Evolutionary conservation across 2,113 vertebrate species (phyloP).

Genomic region (Coreoperca whiteheadi): DNA sequence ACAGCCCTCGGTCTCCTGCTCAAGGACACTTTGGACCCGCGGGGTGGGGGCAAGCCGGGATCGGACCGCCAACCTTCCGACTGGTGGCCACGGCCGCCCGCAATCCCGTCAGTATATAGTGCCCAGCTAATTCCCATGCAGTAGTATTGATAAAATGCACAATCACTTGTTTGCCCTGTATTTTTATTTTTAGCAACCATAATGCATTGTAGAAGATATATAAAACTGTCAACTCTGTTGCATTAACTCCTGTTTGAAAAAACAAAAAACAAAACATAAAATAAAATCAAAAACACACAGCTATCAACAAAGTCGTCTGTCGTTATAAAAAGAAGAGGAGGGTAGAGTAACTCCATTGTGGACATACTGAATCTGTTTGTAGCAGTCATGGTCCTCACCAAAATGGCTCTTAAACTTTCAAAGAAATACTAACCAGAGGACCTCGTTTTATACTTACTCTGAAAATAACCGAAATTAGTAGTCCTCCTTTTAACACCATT

Average conservation of each 20-base stretch:
- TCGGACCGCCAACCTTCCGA: too few relatives aligned
- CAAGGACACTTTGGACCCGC: too few relatives aligned
- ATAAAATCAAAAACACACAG: slow-evolving; percentile 45
- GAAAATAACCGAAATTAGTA: slow-evolving; percentile 61
- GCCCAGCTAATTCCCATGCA: neutral
- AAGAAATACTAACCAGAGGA: slow-evolving; percentile 52
- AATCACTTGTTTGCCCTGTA: slow-evolving; percentile 48
- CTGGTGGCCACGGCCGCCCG: too few relatives aligned
- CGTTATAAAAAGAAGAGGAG: slow-evolving; percentile 63
- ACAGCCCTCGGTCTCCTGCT: too few relatives aligned
- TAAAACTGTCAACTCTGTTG: slow-evolving; percentile 79
- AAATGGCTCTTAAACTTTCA: slow-evolving; percentile 46
- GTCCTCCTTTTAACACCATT: slow-evolving; percentile 66
- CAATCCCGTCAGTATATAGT: too few relatives aligned
- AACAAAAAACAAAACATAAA: slow-evolving; percentile 33
- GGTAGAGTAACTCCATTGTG: slow-evolving; percentile 51
- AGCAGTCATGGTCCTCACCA: slow-evolving; percentile 64
- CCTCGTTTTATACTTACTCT: slow-evolving; percentile 45
- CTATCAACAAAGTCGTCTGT: slow-evolving; percentile 68
- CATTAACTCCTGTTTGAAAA: slow-evolving; percentile 52
- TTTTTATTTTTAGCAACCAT: slow-evolving; percentile 80
- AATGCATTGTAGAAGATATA: slow-evolving; percentile 80
- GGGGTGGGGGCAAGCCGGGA: too few relatives aligned
- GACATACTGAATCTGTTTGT: slow-evolving; percentile 48
- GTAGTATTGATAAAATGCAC: slow-evolving; percentile 14